Evolutionary conservation across 2,888 invertebrate genomes (phyloP), one percentile per base, ranked within the genome.

Genomic region (Lasioglossum lativentre): DNA sequence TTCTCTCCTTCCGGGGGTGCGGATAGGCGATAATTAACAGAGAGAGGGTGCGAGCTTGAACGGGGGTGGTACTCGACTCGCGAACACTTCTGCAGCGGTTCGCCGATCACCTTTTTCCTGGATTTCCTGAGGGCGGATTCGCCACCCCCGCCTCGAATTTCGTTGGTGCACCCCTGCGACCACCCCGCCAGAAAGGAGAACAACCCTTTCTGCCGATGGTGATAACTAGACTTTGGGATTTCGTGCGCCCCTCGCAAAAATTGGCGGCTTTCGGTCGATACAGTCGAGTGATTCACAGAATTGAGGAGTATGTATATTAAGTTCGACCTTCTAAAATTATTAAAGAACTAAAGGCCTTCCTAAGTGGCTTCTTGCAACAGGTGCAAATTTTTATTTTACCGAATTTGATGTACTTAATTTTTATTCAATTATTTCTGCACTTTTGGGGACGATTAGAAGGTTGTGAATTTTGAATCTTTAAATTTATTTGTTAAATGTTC

Each of bases 21-120:
- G 30, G 27, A 14, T 27, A 27, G 82, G 74, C 82, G 82, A 71
- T 78, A 78, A 85, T 76, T 75, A 83, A 59, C 73, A 59, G 73
- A 68, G 68, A 79, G 56, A 70, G 47, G 79, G 79, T 70, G 85
- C 76, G 59, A 83, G 76, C 68, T 85, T 83, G 68, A 85, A 72
- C 83, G 78, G 34, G 19, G 74, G 75, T 47, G 76, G 72, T 42
- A 79, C 78, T 85, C 78, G 66, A 77, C 85, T 79, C 75, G 63
- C 63, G 73, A 79, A 83, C 75, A 83, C 78, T 73, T 78, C 68
- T 68, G 23, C 66, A 52, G 76, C 73, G 78, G 81, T 52, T 83
- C 75, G 76, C 79, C 83, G 75, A 83, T 83, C 75, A 75, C 71
- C 56, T 78, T n/a, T 71, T 72, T 34, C 68, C 75, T 78, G 77